Evolutionary conservation across 2,888 invertebrate genomes (phyloP).

Genomic region (Lasioglossum calceatum): DNA sequence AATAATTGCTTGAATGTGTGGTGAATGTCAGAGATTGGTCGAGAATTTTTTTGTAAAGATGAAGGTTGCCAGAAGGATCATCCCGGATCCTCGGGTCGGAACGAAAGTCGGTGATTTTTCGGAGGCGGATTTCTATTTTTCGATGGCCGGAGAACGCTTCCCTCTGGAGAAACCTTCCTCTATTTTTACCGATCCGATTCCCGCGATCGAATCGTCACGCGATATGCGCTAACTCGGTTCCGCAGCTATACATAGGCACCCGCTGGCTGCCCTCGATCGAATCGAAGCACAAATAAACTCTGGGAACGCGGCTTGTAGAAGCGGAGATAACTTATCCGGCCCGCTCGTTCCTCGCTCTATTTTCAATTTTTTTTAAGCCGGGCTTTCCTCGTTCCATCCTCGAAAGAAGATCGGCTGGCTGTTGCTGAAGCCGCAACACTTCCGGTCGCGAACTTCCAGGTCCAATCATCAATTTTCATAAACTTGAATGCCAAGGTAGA

Average conservation of each 20-base stretch:
- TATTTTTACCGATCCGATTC: conserved; percentile 70
- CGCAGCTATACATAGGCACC: conserved; percentile 75
- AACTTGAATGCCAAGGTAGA: background rate
- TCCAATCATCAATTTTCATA: background rate
- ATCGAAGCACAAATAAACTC: conserved; percentile 81
- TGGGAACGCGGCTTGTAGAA: conserved; percentile 32
- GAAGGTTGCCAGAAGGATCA: background rate
- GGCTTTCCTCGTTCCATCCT: background rate
- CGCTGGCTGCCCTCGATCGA: conserved; percentile 76
- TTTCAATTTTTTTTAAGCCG: conserved; percentile 22
- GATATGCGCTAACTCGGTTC: conserved; percentile 66
- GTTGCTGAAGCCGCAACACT: background rate
- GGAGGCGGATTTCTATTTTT: conserved; percentile 54
- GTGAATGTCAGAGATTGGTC: background rate
- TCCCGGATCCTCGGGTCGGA: background rate
- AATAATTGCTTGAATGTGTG: background rate
- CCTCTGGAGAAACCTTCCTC: conserved; percentile 46
- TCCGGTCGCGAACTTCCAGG: background rate
- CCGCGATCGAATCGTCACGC: conserved; percentile 73
- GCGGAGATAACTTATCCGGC: conserved; percentile 39
- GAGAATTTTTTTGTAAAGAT: background rate
- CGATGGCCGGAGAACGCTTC: conserved; percentile 15
- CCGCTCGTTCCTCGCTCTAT: conserved; percentile 16
- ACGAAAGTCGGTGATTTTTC: background rate
- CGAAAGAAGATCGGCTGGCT: background rate